Conservation (phyloP, 2,797 vertebrate species). For the Sternotherus odoratus region DNA sequence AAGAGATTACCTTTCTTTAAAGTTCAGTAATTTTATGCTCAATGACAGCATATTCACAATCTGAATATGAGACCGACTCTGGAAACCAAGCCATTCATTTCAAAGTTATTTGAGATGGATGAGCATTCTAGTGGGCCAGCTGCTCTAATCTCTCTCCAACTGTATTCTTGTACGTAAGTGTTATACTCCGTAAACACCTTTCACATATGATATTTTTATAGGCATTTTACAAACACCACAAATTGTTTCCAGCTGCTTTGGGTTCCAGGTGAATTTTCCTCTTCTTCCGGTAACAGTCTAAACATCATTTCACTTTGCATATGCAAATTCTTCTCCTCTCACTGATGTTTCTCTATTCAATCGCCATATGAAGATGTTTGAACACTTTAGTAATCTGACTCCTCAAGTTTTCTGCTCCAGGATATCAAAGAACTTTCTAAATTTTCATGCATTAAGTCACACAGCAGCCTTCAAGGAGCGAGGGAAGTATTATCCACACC, state of each 20-base stretch:
- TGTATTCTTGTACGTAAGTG: background rate
- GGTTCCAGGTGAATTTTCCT: fast-evolving
- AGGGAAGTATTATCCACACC: fast-evolving
- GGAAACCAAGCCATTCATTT: background rate
- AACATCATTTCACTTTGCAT: background rate
- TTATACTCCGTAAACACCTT: fast-evolving
- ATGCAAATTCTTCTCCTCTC: background rate
- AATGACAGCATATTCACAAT: background rate
- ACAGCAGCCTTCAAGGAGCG: background rate
- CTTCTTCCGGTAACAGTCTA: fast-evolving
- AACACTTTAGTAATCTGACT: background rate
- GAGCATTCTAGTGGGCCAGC: background rate
- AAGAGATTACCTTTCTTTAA: background rate
- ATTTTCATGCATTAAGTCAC: background rate
- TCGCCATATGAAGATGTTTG: background rate
- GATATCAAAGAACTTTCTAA: background rate
- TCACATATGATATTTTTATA: fast-evolving
- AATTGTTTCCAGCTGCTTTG: fast-evolving
- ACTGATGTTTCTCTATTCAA: fast-evolving
- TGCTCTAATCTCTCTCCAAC: background rate
- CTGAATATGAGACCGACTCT: background rate
- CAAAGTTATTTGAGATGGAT: background rate
- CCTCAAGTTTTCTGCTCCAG: fast-evolving
- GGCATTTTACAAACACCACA: fast-evolving
- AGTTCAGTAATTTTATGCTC: background rate